Base-by-base conservation (phyloP, 2,888 invertebrate species). In the Folsomia candida region DNA sequence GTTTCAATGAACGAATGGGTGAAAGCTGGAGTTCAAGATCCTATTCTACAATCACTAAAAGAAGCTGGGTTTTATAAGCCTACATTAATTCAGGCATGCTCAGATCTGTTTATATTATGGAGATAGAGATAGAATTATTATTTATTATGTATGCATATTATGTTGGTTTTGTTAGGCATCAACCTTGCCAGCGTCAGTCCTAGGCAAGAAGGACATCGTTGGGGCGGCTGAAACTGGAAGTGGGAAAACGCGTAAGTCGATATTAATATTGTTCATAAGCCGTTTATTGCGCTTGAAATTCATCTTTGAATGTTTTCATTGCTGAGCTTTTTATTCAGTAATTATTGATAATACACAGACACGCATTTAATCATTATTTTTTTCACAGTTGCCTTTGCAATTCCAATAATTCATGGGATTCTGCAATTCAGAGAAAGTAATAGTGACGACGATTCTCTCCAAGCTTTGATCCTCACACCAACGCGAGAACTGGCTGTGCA, bases 191-290 rank as follows among this genome's bases (percentile, higher is more conserved):
- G 87, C 93, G 61, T 94, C 96, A 47, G 90, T 96, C 80, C 87
- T 91, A 81, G 97, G 94, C 54, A 87, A 89, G 62, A 88, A 91
- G 84, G 97, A 99, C 83, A 92, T 99, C 78, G 84, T 99, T 1
- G 99, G 97, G n/a, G 98, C 98, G 68, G 98, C 98, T 1, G 97
- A 98, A 86, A 99, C 99, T 0, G 99, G 99, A 0, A 97, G 97
- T 84, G 99, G 99, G 0, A 99, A 99, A 86, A 99, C 99, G 0
- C 85, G n/a, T n/a, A n/a, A n/a, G n/a, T n/a, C n/a, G n/a, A n/a
- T n/a, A n/a, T n/a, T n/a, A n/a, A n/a, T n/a, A n/a, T n/a, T n/a
- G n/a, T n/a, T n/a, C n/a, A n/a, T n/a, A n/a, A n/a, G n/a, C n/a
- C n/a, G n/a, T n/a, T n/a, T n/a, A n/a, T n/a, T n/a, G n/a, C n/a